Evolutionary conservation across 2,797 vertebrate genomes (phyloP).

Genomic region (Echeneis naucrates): DNA sequence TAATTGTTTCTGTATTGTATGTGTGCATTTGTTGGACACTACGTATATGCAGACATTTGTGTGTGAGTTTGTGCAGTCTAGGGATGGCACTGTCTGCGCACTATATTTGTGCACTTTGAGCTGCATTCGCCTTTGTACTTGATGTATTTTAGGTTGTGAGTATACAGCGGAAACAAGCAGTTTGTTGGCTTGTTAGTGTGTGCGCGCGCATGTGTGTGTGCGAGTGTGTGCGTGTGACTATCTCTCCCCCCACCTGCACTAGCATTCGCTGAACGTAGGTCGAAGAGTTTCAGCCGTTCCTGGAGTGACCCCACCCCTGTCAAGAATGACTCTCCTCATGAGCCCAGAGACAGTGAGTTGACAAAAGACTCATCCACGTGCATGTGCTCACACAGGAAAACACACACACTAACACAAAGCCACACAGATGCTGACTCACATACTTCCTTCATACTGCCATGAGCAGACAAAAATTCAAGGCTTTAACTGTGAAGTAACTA

Average conservation of each 20-base stretch:
- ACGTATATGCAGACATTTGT: constrained; percentile 26
- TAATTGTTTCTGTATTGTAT: constrained; percentile 20
- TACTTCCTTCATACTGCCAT: background rate
- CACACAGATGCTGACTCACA: constrained; percentile 11
- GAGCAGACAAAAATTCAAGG: background rate
- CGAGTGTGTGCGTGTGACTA: constrained; percentile 72
- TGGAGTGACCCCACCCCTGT: constrained; percentile 99
- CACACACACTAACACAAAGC: constrained; percentile 30
- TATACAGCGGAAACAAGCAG: constrained; percentile 23
- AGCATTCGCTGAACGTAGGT: constrained; percentile 97
- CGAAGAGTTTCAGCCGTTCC: constrained; percentile 99
- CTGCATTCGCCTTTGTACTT: constrained; percentile 48
- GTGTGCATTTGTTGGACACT: constrained; percentile 33
- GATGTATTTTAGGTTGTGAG: constrained; percentile 49
- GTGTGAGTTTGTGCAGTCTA: constrained; percentile 45
- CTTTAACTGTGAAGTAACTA: constrained; percentile 21
- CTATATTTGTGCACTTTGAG: constrained; percentile 43
- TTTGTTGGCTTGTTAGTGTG: constrained; percentile 38
- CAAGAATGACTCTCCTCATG: constrained; percentile 94
- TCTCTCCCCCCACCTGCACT: constrained; percentile 82
- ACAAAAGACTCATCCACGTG: constrained; percentile 46
- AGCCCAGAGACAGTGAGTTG: constrained; percentile 97
- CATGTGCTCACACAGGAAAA: constrained; percentile 33
- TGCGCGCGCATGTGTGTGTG: constrained; percentile 53
- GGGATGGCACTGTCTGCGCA: constrained; percentile 30